Conservation (phyloP, 2,797 vertebrate species). For the Premnoplex brunnescens region DNA sequence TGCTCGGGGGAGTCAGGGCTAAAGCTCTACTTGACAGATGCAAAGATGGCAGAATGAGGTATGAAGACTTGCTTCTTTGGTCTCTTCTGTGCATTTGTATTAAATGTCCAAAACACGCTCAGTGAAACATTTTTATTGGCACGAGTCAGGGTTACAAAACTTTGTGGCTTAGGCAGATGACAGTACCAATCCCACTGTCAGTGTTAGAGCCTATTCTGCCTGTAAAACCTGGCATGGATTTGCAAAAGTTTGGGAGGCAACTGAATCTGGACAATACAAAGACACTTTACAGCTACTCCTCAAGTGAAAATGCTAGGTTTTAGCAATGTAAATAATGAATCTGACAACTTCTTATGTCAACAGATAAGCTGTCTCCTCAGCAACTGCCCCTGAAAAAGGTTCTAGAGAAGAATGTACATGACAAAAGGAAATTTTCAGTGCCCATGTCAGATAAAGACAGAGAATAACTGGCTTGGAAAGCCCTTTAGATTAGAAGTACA, state of each 20-base stretch:
- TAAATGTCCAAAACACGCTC: conserved; percentile 2
- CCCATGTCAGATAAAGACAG: neutral
- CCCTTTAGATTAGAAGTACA: neutral
- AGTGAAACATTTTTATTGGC: conserved; percentile 52
- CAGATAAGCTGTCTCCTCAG: neutral
- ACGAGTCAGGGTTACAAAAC: conserved; percentile 16
- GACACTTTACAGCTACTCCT: neutral
- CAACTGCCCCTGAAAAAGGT: neutral
- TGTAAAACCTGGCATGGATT: conserved; percentile 52
- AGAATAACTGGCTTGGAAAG: conserved; percentile 1
- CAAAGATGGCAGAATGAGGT: neutral
- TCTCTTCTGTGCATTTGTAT: neutral
- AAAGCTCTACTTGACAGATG: neutral
- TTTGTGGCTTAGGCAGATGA: conserved; percentile 49
- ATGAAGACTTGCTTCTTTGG: neutral
- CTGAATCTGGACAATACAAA: neutral
- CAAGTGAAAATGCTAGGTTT: neutral
- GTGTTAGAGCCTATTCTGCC: neutral
- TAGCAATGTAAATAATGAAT: neutral
- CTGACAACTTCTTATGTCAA: neutral
- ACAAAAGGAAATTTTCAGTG: neutral
- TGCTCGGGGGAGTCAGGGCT: neutral
- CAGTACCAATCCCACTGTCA: neutral
- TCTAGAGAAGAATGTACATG: neutral
- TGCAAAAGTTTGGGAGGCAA: neutral